A percentile compares a stretch with the other conserved stretches of the same genome.
phyloP scores from a whole-genome alignment of 2,888 invertebrate genomes.

The Epirrita christyi region DNA sequence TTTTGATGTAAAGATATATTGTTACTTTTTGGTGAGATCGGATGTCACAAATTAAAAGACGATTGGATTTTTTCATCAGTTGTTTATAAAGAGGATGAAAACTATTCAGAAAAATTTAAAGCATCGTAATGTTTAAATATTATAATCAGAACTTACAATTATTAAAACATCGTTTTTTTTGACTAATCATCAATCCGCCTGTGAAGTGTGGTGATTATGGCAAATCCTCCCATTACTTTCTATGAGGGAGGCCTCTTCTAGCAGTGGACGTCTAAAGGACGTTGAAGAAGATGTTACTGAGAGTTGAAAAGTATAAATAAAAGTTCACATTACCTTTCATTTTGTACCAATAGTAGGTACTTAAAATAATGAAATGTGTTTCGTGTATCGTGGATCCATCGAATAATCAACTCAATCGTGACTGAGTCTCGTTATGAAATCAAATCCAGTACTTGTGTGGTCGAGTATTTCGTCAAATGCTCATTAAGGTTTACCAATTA shows the following conservation, averaged over 20 bases:
- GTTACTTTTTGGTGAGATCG: constrained; percentile 9
- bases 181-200: too few relatives aligned
- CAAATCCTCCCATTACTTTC: too few relatives aligned
- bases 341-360: neutral
- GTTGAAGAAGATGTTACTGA: too few relatives aligned
- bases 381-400: constrained; percentile 8
- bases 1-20: constrained; percentile 7
- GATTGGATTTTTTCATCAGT: constrained; percentile 7
- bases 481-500: constrained; percentile 34
- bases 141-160: too few relatives aligned
- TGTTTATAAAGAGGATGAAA: neutral
- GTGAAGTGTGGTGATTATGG: too few relatives aligned
- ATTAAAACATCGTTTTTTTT: too few relatives aligned
- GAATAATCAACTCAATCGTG: constrained; percentile 49
- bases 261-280: too few relatives aligned
- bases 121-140: too few relatives aligned
- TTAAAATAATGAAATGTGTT: neutral
- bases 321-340: neutral
- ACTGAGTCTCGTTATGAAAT: constrained; percentile 51
- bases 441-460: constrained; percentile 54
- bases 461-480: constrained; percentile 40
- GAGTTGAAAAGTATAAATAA: too few relatives aligned
- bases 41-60: constrained; percentile 4
- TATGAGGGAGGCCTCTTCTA: too few relatives aligned
- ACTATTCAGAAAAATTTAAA: neutral